Percentiles rank a stretch among this genome's conserved stretches.
phyloP scores from a whole-genome alignment of 2,888 invertebrate genomes.

The Zaprionus bogoriensis region DNA sequence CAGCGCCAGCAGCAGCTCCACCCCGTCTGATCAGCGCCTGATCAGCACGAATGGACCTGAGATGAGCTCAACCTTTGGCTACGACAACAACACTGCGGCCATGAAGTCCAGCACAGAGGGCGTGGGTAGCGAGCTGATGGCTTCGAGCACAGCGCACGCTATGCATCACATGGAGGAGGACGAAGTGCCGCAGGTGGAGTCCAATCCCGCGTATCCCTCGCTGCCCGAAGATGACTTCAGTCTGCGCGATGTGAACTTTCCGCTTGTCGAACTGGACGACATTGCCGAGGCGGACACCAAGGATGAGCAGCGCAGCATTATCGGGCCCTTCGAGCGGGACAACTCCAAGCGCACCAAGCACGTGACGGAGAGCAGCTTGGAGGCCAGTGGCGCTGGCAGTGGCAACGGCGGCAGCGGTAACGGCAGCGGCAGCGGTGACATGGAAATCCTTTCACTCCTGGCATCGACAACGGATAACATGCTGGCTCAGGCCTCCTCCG shows the following conservation, averaged over 20 bases:
- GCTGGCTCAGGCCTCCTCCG: conserved; percentile 15
- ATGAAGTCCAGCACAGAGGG: conserved; percentile 11
- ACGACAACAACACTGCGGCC: conserved; percentile 19
- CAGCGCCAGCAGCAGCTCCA: conserved; percentile 13
- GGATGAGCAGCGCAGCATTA: conserved; percentile 76
- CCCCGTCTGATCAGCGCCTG: conserved; percentile 7
- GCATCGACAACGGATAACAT: conserved; percentile 33
- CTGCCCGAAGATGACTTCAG: conserved; percentile 84
- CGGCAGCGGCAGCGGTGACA: conserved; percentile 57
- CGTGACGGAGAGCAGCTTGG: conserved; percentile 48
- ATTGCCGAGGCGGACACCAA: conserved; percentile 61
- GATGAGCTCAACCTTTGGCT: conserved; percentile 15
- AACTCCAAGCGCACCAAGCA: conserved; percentile 59
- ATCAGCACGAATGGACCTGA: conserved; percentile 27
- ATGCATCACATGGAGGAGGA: conserved; percentile 74
- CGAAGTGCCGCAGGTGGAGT: conserved; percentile 69
- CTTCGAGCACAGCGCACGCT: conserved; percentile 21
- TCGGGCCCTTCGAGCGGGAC: conserved; percentile 53
- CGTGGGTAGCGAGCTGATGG: conserved; percentile 24
- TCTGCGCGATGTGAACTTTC: conserved; percentile 75
- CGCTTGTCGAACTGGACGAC: conserved; percentile 74
- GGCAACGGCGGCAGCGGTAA: conserved; percentile 54
- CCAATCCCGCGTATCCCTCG: conserved; percentile 84
- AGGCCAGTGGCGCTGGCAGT: too few relatives aligned
- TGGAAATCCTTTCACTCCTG: conserved; percentile 41